Evolutionary conservation across 2,113 vertebrate genomes (phyloP).

Genomic region (Thalassarche chlororhynchos): DNA sequence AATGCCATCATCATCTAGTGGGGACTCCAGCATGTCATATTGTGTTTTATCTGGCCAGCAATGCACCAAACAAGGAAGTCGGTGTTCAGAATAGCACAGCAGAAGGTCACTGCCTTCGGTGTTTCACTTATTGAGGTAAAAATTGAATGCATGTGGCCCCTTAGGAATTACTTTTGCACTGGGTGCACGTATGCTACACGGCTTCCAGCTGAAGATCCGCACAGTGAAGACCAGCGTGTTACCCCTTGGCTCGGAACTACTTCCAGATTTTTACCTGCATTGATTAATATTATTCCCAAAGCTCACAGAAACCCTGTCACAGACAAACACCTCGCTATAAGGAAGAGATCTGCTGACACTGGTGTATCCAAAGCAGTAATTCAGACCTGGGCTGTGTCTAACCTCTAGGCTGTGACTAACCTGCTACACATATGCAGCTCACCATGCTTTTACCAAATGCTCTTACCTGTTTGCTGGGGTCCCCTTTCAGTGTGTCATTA

Average conservation of each 20-base stretch:
- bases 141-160: no score
- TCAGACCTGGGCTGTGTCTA: not conserved
- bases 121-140: not conserved
- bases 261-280: not conserved
- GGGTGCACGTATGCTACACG: no score
- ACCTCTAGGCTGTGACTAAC: not conserved
- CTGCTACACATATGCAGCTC: not conserved
- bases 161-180: not conserved
- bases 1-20: not conserved
- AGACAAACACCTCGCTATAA: not conserved
- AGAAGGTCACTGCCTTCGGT: not conserved
- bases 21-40: not conserved
- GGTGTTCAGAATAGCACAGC: not conserved
- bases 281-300: not conserved
- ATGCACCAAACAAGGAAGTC: not conserved
- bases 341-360: not conserved
- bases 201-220: not conserved
- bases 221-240: not conserved
- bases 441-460: not conserved
- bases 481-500: not conserved
- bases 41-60: not conserved
- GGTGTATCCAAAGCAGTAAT: not conserved
- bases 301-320: not conserved
- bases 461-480: not conserved
- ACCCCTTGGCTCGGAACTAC: not conserved